These are phyloP conservation scores for Epinephelus lanceolatus DNA, from an alignment of 2,113 vertebrate genomes.

Conservation along the genomic window DNA sequence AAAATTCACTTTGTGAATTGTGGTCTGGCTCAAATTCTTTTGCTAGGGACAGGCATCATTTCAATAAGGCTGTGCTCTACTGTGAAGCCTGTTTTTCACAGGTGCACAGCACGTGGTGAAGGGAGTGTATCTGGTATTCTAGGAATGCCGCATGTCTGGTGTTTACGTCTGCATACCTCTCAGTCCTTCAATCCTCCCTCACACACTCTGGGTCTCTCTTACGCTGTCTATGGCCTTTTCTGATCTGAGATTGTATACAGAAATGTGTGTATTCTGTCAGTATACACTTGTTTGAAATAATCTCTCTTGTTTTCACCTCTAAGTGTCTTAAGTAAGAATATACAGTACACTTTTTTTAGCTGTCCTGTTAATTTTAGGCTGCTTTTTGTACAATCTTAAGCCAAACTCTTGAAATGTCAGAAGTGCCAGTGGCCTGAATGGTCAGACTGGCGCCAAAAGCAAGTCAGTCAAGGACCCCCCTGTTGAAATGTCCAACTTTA, in stretches of 20 bases:
- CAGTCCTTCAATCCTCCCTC: not conserved
- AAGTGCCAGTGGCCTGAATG: too few species aligned
- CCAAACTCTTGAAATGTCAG: too few species aligned
- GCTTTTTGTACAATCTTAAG: not conserved
- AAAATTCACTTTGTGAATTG: too few species aligned
- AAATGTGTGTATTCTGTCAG: too few species aligned
- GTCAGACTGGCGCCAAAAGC: too few species aligned
- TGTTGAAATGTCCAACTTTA: too few species aligned
- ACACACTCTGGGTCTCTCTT: not conserved
- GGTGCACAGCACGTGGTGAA: not conserved
- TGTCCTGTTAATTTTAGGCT: too few species aligned
- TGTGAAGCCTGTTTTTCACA: not conserved
- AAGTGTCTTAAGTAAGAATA: not conserved
- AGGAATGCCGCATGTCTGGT: conserved; percentile 18
- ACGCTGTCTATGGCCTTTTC: not conserved
- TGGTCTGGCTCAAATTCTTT: too few species aligned
- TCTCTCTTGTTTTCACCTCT: too few species aligned
- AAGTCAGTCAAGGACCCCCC: too few species aligned
- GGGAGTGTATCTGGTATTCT: conserved; percentile 26
- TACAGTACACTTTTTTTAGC: not conserved
- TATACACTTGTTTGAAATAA: too few species aligned
- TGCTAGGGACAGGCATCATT: too few species aligned
- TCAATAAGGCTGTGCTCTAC: not conserved
- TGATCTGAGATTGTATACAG: not conserved
- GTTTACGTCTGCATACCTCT: conserved; percentile 23